Evolutionary conservation across 1,140 invertebrate genomes (phyloP).

Genomic region (Apis laboriosa): DNA sequence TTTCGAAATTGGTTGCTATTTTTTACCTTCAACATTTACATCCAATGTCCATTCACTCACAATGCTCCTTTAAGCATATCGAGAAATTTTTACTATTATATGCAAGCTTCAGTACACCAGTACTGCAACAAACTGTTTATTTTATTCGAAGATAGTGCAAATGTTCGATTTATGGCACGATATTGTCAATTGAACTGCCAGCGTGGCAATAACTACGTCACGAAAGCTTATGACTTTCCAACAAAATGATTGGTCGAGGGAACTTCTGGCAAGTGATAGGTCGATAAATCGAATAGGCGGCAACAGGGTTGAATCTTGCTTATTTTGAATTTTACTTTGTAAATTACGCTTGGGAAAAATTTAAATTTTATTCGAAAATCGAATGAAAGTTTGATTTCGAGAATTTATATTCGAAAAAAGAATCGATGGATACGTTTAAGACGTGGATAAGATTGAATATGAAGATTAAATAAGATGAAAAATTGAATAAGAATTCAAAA

Average conservation of each 20-base stretch:
- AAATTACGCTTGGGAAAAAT: background rate
- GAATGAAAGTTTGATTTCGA: background rate
- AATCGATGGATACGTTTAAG: background rate
- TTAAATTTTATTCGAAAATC: background rate
- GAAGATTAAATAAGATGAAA: too few species aligned
- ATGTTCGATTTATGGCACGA: background rate
- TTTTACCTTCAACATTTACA: background rate
- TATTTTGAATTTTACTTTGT: background rate
- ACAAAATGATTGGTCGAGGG: background rate
- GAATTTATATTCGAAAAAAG: too few species aligned
- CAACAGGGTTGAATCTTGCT: background rate
- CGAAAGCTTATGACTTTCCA: background rate
- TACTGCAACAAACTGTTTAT: background rate
- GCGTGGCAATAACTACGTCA: conserved; percentile 69
- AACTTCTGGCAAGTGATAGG: background rate
- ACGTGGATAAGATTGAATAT: background rate
- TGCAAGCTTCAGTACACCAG: too few species aligned
- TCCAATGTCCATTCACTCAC: background rate
- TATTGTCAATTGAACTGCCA: conserved; percentile 60
- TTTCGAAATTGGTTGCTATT: background rate
- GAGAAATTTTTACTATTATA: background rate
- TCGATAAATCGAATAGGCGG: background rate
- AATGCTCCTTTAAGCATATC: too few species aligned
- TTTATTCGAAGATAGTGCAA: background rate
- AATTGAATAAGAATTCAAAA: too few species aligned